Base-by-base conservation (phyloP, 1,140 invertebrate species). In the Leguminivora glycinivorella region DNA sequence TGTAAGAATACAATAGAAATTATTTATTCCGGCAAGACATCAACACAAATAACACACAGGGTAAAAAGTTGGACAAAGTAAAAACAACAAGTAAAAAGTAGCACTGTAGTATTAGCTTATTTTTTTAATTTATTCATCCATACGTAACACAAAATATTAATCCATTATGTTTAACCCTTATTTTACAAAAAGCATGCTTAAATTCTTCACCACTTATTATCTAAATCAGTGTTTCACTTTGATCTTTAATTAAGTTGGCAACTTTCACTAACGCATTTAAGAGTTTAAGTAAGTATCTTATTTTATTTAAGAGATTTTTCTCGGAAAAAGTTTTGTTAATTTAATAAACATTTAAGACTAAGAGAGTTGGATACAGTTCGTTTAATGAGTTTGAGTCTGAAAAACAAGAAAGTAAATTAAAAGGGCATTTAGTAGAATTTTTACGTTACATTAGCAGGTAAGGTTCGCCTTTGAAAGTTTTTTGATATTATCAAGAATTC, bases 201-300 rank as follows among this genome's bases (percentile, higher is more conserved):
- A 52, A 7, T 52, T 52, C 9, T 52, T 17, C 7, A 22, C 17
- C 47, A 52, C 19, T 52, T 52, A 22, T 63, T 17, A 29, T 63
- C 58, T 26, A 26, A 63, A 34, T 63, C 56, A 25, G 2, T 63
- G 58, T 63, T 63, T 26, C 9, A 63, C 58, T 63, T 63, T 17
- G n/a, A 29, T 63, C 19, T 63, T 63, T 63, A 63, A 63, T 63
- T 25, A 31, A 34, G 58, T 63, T 63, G 14, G 25, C 17, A 63
- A 63, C 58, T 63, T 63, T 31, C 34, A 63, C 58, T 63, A 63
- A 31, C 58, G 24, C 17, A 63, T n/a, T 63, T 63, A 31, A 52
- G 38, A 43, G 26, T 47, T 68, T n/a, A 68, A 34, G 67, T 68
- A 68, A 31, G 22, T 34, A 60, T 26, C 26, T 60, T 60, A 17